Base-by-base conservation (phyloP, 2,113 vertebrate genomes). In the Equus przewalskii region DNA sequence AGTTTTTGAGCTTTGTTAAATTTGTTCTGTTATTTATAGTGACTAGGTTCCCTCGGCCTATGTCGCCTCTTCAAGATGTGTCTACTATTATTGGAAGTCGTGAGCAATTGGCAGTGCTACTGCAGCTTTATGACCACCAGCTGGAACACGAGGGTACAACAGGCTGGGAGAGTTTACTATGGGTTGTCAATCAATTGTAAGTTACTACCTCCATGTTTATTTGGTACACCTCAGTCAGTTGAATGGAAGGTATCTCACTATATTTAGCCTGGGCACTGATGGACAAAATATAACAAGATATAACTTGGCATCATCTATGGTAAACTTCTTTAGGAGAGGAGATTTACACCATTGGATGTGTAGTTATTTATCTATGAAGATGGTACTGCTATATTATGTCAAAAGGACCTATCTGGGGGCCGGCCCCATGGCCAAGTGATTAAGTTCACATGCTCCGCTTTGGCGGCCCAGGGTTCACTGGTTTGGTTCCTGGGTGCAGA, bases 111-210 rank as follows among this genome's bases (percentile, higher is more conserved):
- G 99, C 99, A 0, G 98, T 99, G 15, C 98, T 99, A 2, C 98
- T 99, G 51, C 99, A 99, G 5, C 99, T 99, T 24, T 99, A 99
- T 13, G 99, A 99, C 97, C 98, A 99, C 98, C 99, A 99, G 98
- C 99, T 99, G 1, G 99, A 99, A 69, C 99, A 99, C 0, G 99
- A 99, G 98, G 99, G 99, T 80, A 99, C 99, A 97, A 99, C 99
- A 6, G 99, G 99, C 98, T 99, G 99, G 99, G 99, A 99, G 72
- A 99, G 99, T 95, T 98, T 99, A 92, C 98, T 99, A 10, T 99
- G 99, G 99, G 99, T 99, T 91, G 99, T 99, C 98, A 99, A 99
- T 98, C 99, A 99, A 24, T 98, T 99, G 99, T 99, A 98, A 99
- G 99, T 99, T 80, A 54, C 92, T 5, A 4, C 30, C 72, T 51